Conservation (phyloP, 1,140 invertebrate genomes). For the Halesus radiatus region DNA sequence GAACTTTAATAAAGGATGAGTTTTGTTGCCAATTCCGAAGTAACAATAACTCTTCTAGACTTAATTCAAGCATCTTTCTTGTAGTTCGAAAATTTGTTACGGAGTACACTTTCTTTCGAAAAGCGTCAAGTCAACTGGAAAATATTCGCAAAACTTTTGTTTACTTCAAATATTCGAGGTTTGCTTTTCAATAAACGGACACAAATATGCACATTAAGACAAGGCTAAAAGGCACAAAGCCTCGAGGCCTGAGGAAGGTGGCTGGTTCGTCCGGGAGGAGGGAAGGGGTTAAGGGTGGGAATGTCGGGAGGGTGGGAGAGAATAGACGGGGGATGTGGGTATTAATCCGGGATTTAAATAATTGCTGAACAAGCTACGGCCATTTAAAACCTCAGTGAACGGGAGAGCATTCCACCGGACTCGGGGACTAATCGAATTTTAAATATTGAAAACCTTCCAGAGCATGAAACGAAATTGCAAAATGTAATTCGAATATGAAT, state of each 20-base stretch:
- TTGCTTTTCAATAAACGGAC: neutral
- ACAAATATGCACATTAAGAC: constrained; percentile 12
- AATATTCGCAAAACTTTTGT: neutral
- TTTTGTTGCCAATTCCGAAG: too few species aligned
- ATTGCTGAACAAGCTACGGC: constrained; percentile 33
- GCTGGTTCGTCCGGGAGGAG: neutral
- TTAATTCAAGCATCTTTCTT: too few species aligned
- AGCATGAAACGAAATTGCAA: constrained; percentile 16
- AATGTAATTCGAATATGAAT: neutral
- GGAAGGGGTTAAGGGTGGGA: neutral
- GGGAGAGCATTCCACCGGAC: constrained; percentile 16
- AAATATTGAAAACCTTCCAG: neutral
- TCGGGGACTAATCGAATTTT: constrained; percentile 19
- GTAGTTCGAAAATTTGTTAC: too few species aligned
- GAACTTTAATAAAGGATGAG: too few species aligned
- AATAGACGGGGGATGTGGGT: neutral
- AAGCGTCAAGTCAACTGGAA: too few species aligned
- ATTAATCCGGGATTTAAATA: constrained; percentile 39
- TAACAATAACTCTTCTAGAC: too few species aligned
- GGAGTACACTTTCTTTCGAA: too few species aligned
- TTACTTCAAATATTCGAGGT: neutral
- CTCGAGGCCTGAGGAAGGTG: neutral
- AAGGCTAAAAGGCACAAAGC: neutral
- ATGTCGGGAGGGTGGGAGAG: neutral
- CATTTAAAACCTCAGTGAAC: neutral